These are phyloP conservation scores for Colossoma macropomum DNA, from an alignment of 2,113 vertebrate species.

Conservation along the genomic window DNA sequence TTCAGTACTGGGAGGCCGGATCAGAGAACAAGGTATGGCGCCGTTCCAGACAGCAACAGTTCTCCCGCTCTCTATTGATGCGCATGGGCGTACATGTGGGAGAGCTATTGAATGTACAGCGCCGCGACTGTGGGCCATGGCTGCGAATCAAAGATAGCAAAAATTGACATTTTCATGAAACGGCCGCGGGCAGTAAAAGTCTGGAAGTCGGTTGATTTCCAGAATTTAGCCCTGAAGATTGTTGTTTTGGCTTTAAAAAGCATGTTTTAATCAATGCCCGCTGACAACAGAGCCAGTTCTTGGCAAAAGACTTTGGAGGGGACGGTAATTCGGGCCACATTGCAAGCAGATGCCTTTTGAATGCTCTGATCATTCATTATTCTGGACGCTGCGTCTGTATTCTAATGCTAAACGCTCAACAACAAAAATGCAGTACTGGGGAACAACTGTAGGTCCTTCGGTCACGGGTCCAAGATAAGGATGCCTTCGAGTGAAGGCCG, in stretches of 20 bases:
- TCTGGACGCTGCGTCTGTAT: not conserved
- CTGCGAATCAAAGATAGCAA: conserved; percentile 22
- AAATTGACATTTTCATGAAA: conserved; percentile 33
- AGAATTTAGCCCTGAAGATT: conserved; percentile 45
- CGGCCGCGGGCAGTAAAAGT: conserved; percentile 4
- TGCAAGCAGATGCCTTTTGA: conserved; percentile 34
- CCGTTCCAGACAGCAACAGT: not conserved
- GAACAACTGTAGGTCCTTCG: not conserved
- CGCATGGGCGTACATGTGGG: not conserved
- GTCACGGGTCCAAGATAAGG: not conserved
- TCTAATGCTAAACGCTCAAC: not conserved
- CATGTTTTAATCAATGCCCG: conserved; percentile 28
- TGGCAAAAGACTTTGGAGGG: conserved; percentile 18
- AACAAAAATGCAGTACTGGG: not conserved
- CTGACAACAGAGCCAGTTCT: conserved; percentile 17
- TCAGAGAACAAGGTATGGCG: conserved; percentile 82
- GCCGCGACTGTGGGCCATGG: conserved; percentile 16
- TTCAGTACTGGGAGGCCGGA: conserved; percentile 89
- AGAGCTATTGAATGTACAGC: conserved; percentile 12
- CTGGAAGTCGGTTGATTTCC: conserved; percentile 18
- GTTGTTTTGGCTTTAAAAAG: conserved; percentile 19
- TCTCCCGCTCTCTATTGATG: not conserved
- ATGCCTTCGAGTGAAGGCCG: conserved; percentile 13
- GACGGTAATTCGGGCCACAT: conserved; percentile 15
- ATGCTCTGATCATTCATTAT: conserved; percentile 20